Base-by-base conservation (phyloP, 2,888 invertebrate genomes). In the Dusona sp. region DNA sequence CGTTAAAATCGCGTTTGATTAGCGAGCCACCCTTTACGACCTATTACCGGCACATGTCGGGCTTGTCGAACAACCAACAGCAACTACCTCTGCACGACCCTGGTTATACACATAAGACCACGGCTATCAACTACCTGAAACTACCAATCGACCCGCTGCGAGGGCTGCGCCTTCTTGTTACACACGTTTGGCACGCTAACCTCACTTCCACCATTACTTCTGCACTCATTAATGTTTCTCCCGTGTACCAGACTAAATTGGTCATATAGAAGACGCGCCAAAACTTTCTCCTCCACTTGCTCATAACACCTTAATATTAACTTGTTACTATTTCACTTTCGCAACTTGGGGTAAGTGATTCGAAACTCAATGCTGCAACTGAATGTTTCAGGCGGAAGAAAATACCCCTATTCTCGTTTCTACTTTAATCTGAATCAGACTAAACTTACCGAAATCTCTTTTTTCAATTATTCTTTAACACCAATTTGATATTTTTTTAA, bases 1-100 rank as follows among this genome's bases (percentile, higher is more conserved):
- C 90, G 89, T 90, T 90, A 90, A 90, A 90, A 89, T 89, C 88
- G 86, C 89, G 88, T 88, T 89, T 89, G 90, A 90, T 90, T 90
- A 90, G 88, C 80, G 88, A 85, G 88, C 83, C 86, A 82, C 88
- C 88, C 87, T 90, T 90, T 89, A 89, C 86, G 88, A 87, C 87
- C 89, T 86, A 89, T 88, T 89, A 89, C 87, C 88, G 83, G 83
- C 85, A 84, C 85, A 87, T 83, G 83, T 87, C 83, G 84, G 65
- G 51, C 87, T 88, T 83, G 88, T 88, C 83, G 83, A 77, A 88
- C 87, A 86, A 83, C 85, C 85, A 83, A 72, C 87, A 81, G 73
- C 73, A 81, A 74, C 38, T 25, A 38, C 22, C 81, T 65, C 51
- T 42, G 33, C 65, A 61, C 48, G n/a, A 73, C 42, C 57, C 83